Base-by-base conservation (phyloP, 2,113 vertebrate species). In the Boleophthalmus pectinirostris region DNA sequence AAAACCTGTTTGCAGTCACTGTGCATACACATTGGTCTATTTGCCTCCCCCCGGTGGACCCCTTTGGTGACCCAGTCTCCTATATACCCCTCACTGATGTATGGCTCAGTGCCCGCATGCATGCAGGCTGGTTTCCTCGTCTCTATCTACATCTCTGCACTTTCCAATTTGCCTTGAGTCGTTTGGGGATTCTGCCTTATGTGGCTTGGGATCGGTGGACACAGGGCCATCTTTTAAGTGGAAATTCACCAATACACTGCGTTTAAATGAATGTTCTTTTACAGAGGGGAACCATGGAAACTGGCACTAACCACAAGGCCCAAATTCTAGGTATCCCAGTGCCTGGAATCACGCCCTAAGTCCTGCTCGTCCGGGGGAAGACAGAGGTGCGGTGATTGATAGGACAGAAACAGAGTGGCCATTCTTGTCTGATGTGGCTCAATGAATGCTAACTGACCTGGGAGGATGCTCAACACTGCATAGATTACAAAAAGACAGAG, bases 171-270 rank as follows among this genome's bases (percentile, higher is more conserved):
- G 72, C 46, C 25, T 70, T 0, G 18, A 74, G 70, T 69, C 38
- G 49, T 61, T 60, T 81, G 79, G 72, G 73, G 81, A 90, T 85
- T 80, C 80, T 80, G 74, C 78, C 72, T 23, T 58, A 24, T 80
- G 75, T 57, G 47, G 73, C 66, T 81, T 51, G 14, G 72, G 69
- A 77, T 61, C 68, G 75, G 43, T 20, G 74, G 82, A 90, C 76
- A 90, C 90, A 90, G 84, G 87, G 82, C 74, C 85, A 85, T 88
- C 86, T 90, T 89, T 92, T 92, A 84, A 91, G 71, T 0, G 49
- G 72, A 64, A 71, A 58, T 78, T 89, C 71, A 74, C 84, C 83
- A 88, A 87, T 82, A 83, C 80, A 68, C 70, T 51, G 21, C 78
- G n/a, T 72, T 76, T 53, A 76, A 79, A 69, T 86, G 80, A 78